Conservation (phyloP, 2,113 vertebrate species). For the Ovibos moschatus region DNA sequence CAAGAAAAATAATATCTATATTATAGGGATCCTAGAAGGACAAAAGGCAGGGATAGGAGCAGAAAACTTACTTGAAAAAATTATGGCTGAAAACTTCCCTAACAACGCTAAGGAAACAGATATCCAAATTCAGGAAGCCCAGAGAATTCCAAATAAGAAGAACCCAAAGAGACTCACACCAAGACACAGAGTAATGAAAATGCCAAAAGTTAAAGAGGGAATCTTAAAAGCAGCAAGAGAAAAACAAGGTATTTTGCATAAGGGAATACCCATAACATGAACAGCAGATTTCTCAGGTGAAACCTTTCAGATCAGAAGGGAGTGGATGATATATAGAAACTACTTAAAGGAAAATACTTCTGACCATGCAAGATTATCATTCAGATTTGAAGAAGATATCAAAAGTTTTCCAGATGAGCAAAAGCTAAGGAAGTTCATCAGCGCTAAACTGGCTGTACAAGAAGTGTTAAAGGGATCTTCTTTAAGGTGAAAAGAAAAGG, state of each 20-base stretch:
- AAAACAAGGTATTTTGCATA: neutral
- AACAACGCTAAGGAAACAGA: neutral
- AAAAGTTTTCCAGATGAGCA: neutral
- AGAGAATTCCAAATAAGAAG: neutral
- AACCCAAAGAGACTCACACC: neutral
- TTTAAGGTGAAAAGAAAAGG: neutral
- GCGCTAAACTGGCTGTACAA: neutral
- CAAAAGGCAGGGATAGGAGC: neutral
- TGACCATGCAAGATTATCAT: neutral
- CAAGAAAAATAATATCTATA: neutral
- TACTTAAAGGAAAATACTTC: neutral
- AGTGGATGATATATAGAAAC: neutral
- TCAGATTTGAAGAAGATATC: neutral
- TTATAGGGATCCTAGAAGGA: neutral
- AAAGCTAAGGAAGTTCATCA: neutral
- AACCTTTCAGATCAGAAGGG: neutral
- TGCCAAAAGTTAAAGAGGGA: neutral
- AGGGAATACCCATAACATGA: neutral
- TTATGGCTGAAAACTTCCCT: neutral
- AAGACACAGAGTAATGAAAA: neutral
- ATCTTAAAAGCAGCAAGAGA: neutral
- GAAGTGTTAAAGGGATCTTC: neutral
- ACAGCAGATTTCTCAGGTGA: neutral
- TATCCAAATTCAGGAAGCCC: neutral
- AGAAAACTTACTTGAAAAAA: neutral